A percentile compares a stretch with the other conserved stretches of the same genome.
Evolutionary conservation across 2,113 vertebrate genomes (phyloP).

Genomic region (Pyrgilauda ruficollis): DNA sequence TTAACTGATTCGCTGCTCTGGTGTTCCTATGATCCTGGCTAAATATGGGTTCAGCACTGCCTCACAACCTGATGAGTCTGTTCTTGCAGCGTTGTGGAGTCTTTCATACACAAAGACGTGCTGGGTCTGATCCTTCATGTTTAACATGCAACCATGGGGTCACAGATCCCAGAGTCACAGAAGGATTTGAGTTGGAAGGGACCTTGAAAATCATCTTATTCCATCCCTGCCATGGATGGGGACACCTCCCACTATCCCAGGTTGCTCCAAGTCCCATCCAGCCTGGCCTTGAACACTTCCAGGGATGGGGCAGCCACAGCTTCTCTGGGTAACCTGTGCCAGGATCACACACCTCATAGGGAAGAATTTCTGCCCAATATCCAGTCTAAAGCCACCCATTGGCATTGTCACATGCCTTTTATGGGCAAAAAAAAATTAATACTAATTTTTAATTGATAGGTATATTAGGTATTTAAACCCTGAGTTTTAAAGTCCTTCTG

Average conservation of each 20-base stretch:
- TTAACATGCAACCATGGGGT: not conserved
- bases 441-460: not conserved
- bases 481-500: not conserved
- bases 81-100: not conserved
- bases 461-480: not conserved
- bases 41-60: not conserved
- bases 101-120: not conserved
- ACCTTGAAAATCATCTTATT: not conserved
- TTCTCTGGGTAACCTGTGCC: not conserved
- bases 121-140: not conserved
- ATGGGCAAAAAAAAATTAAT: not conserved
- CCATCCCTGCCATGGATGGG: not conserved
- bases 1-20: not conserved
- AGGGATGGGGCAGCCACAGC: not conserved
- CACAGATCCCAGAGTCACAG: not conserved
- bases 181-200: not conserved
- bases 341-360: not conserved
- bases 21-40: not conserved
- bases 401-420: not conserved
- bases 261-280: not conserved
- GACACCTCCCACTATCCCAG: not conserved
- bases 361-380: not conserved
- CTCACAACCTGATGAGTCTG: not conserved
- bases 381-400: not conserved
- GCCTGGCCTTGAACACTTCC: not conserved